Evolutionary conservation across 1,140 invertebrate species (phyloP).

Genomic region (Tribolium madens): DNA sequence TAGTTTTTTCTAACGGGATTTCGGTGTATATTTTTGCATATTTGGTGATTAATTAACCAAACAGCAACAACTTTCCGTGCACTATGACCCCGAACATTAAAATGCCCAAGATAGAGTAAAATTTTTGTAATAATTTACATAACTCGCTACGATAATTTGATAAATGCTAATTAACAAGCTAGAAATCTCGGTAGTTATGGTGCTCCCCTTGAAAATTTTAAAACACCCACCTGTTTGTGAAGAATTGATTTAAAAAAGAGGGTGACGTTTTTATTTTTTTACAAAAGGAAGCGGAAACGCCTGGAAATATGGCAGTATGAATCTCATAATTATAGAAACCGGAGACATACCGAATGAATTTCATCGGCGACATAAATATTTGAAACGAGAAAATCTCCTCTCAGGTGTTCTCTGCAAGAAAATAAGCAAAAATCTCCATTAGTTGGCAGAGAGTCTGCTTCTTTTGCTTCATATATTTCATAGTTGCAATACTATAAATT

Average conservation of each 20-base stretch:
- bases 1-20: slow-evolving; percentile 5
- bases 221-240: slow-evolving; percentile 1
- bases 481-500: neutral
- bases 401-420: neutral
- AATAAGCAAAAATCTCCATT: neutral
- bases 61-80: too few species aligned
- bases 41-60: neutral
- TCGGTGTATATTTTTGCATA: neutral
- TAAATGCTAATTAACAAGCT: slow-evolving; percentile 10
- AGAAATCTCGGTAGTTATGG: neutral
- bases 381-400: neutral
- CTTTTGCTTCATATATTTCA: neutral
- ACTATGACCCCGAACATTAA: slow-evolving; percentile 3
- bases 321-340: slow-evolving; percentile 38
- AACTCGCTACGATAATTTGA: slow-evolving; percentile 1
- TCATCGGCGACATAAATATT: neutral
- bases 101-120: neutral
- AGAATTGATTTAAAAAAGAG: slow-evolving; percentile 23
- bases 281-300: slow-evolving; percentile 37
- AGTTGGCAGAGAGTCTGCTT: neutral
- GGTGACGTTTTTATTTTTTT: neutral
- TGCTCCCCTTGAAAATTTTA: neutral
- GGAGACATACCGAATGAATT: slow-evolving; percentile 10
- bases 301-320: slow-evolving; percentile 41
- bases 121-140: neutral